Conservation (phyloP, 2,888 invertebrate species). For the Hyles lineata region DNA sequence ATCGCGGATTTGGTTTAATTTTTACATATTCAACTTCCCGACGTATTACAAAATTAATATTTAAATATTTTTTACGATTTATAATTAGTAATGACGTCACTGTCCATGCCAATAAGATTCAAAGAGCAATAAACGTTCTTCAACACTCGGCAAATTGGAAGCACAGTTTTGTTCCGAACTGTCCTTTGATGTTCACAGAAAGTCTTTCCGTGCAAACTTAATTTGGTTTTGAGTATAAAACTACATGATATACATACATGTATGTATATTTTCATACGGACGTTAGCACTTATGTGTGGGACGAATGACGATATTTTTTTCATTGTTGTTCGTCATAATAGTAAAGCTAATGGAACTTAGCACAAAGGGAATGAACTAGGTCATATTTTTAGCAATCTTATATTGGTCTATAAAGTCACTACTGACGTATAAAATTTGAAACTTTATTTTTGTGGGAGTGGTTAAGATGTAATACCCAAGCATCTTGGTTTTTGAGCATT, state of each 20-base stretch:
- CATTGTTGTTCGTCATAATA: neutral
- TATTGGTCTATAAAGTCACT: too few relatives aligned
- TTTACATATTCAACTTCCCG: too few relatives aligned
- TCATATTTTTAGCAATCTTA: neutral
- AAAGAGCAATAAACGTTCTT: neutral
- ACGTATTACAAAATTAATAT: too few relatives aligned
- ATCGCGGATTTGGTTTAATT: too few relatives aligned
- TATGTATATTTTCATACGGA: neutral
- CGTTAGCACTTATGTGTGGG: neutral
- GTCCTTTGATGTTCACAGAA: constrained; percentile 17
- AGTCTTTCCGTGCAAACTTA: neutral
- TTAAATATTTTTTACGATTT: neutral
- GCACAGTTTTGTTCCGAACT: neutral
- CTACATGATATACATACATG: neutral
- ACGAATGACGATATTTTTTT: neutral
- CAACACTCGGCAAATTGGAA: neutral
- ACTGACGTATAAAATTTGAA: too few relatives aligned
- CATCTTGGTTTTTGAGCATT: too few relatives aligned
- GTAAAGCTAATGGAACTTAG: neutral
- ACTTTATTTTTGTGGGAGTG: too few relatives aligned
- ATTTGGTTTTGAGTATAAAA: neutral
- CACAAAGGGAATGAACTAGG: neutral
- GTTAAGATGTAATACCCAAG: too few relatives aligned
- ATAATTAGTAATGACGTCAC: neutral
- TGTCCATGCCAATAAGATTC: neutral